phyloP scores from a whole-genome alignment of 2,888 invertebrate genomes.

The Drosophila prostipennis region DNA sequence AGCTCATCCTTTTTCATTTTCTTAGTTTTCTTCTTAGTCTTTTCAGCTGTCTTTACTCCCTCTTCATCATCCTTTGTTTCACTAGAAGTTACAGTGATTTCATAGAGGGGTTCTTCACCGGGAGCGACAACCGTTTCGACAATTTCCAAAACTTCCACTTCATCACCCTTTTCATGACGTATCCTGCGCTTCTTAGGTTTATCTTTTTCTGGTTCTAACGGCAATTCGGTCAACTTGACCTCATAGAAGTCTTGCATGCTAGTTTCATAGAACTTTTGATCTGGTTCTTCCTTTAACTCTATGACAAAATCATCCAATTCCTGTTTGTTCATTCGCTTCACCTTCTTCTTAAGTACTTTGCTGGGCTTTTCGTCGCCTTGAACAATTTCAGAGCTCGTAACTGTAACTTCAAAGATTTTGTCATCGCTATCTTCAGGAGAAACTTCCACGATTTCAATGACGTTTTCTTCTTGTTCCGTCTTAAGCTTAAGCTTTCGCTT shows the following conservation, averaged over 20 bases:
- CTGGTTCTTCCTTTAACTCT: constrained; percentile 75
- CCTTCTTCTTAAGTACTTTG: constrained; percentile 72
- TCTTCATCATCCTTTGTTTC: constrained; percentile 68
- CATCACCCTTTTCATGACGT: constrained; percentile 82
- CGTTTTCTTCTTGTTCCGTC: constrained; percentile 83
- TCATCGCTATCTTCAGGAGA: constrained; percentile 62
- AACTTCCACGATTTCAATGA: constrained; percentile 83
- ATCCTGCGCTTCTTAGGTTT: constrained; percentile 81
- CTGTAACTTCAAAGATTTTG: constrained; percentile 67
- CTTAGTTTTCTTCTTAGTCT: constrained; percentile 73
- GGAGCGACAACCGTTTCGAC: constrained; percentile 75
- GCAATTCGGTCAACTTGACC: constrained; percentile 76
- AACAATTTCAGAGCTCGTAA: constrained; percentile 56
- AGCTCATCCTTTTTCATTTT: constrained; percentile 81
- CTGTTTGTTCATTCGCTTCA: constrained; percentile 75
- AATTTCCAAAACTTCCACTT: constrained; percentile 84
- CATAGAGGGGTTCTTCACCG: constrained; percentile 83
- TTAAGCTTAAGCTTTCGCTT: constrained; percentile 82
- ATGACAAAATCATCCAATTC: constrained; percentile 74
- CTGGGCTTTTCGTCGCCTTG: constrained; percentile 46
- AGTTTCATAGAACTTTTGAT: constrained; percentile 57
- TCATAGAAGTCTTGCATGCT: constrained; percentile 69
- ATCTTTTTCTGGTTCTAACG: constrained; percentile 72
- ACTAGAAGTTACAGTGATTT: constrained; percentile 83
- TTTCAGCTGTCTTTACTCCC: constrained; percentile 34